A percentile compares a stretch with the other conserved stretches of the same genome.
These are phyloP conservation scores for Lipotes vexillifer DNA, from an alignment of 2,113 vertebrate species.

Conservation along the genomic window DNA sequence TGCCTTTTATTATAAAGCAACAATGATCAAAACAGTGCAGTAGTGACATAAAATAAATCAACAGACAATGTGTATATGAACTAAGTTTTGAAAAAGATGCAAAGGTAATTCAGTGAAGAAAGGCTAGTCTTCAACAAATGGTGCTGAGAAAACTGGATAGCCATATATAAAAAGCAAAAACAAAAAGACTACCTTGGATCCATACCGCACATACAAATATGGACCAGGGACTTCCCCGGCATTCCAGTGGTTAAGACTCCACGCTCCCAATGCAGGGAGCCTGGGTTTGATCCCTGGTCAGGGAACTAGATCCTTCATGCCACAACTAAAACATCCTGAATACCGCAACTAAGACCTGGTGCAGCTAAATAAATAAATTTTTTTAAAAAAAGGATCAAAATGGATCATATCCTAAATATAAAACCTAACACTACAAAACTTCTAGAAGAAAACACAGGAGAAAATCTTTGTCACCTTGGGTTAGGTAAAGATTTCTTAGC, in stretches of 20 bases:
- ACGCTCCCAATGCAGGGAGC: too few relatives aligned
- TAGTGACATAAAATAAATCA: background rate
- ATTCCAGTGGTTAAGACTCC: too few relatives aligned
- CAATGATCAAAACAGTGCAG: background rate
- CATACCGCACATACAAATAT: background rate
- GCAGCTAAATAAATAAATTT: too few relatives aligned
- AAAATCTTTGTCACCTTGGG: background rate
- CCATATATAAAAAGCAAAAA: background rate
- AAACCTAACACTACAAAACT: background rate
- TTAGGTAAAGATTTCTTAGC: background rate
- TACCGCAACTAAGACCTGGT: too few relatives aligned
- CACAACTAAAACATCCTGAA: too few relatives aligned
- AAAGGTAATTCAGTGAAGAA: background rate
- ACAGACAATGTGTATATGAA: background rate
- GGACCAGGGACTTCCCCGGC: too few relatives aligned
- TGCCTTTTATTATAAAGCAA: background rate
- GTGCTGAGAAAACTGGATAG: background rate
- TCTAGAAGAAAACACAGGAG: background rate
- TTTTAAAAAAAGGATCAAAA: background rate
- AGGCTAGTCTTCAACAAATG: background rate
- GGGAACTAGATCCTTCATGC: too few relatives aligned
- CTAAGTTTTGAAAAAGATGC: background rate
- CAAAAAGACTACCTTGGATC: background rate
- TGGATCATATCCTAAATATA: background rate
- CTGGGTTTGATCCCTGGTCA: too few relatives aligned